Evolutionary conservation across 2,888 invertebrate species (phyloP).

Genomic region (Callyntrura sp.): DNA sequence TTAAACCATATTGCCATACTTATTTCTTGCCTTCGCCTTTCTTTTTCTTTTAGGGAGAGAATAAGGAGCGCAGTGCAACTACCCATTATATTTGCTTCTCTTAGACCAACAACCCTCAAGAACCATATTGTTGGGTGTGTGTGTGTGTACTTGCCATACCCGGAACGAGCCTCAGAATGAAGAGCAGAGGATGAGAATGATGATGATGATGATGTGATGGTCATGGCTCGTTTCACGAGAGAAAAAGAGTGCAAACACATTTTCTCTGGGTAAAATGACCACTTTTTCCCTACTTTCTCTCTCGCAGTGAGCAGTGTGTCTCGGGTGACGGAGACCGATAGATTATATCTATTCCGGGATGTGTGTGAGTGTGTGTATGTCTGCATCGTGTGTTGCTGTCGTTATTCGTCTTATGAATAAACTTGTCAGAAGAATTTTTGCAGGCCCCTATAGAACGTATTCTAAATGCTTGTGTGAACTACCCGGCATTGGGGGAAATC

Average conservation of each 20-base stretch:
- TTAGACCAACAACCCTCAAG: conserved; percentile 17
- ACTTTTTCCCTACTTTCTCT: conserved; percentile 5
- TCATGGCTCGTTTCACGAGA: conserved; percentile 46
- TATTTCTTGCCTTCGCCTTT: not conserved
- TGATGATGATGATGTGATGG: conserved; percentile 37
- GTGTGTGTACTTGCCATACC: not conserved
- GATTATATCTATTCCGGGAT: too few relatives aligned
- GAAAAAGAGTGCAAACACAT: conserved; percentile 52
- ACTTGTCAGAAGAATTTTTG: not conserved
- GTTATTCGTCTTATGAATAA: too few relatives aligned
- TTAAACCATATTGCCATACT: conserved; percentile 14
- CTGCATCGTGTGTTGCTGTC: too few relatives aligned
- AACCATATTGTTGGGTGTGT: not conserved
- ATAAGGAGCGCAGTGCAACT: conserved; percentile 29
- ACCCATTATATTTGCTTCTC: conserved; percentile 10
- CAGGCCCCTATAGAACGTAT: not conserved
- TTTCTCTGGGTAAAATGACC: conserved; percentile 32
- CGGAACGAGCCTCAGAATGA: too few relatives aligned
- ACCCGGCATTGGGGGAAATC: not conserved
- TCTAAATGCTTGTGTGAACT: not conserved
- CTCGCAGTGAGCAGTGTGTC: too few relatives aligned
- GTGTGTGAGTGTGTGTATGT: not conserved
- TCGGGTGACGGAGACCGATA: not conserved
- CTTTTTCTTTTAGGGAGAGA: not conserved
- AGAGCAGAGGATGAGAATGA: not conserved